These are phyloP conservation scores for Drosophila parvula DNA, from an alignment of 1,140 invertebrate species.

Conservation along the genomic window DNA sequence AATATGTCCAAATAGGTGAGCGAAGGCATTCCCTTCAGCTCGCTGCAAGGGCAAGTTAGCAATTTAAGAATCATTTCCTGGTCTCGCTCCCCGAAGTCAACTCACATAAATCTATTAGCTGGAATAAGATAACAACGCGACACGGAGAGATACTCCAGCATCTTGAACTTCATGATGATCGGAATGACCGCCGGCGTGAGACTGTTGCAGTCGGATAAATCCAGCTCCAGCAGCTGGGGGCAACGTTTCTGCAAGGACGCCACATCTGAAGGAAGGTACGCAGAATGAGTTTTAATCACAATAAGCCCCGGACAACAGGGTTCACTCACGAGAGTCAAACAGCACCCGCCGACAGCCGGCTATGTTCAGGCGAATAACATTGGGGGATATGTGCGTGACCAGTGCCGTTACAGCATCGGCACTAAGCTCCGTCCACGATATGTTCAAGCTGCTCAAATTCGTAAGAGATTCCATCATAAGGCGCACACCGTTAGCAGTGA, in stretches of 20 bases:
- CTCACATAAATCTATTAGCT: slow-evolving; percentile 87
- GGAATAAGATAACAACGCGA: slow-evolving; percentile 93
- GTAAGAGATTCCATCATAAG: slow-evolving; percentile 87
- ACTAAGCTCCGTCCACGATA: slow-evolving; percentile 92
- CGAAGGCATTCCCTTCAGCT: slow-evolving; percentile 85
- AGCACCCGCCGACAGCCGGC: slow-evolving; percentile 91
- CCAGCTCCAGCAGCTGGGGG: slow-evolving; percentile 90
- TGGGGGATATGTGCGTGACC: slow-evolving; percentile 87
- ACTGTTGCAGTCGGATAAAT: slow-evolving; percentile 93
- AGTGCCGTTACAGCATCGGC: slow-evolving; percentile 87
- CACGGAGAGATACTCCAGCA: slow-evolving; percentile 92
- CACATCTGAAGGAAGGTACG: slow-evolving; percentile 86
- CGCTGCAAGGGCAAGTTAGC: slow-evolving; percentile 80
- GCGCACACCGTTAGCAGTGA: slow-evolving; percentile 87
- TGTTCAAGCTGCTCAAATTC: slow-evolving; percentile 89
- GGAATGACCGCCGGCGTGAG: slow-evolving; percentile 87
- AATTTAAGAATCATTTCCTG: neutral
- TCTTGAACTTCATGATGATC: slow-evolving; percentile 87
- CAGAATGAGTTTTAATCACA: neutral
- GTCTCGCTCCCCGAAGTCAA: slow-evolving; percentile 3
- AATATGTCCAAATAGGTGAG: slow-evolving; percentile 91
- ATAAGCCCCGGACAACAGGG: too few species aligned
- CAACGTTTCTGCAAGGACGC: slow-evolving; percentile 87
- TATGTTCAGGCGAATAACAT: slow-evolving; percentile 90
- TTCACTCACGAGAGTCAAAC: slow-evolving; percentile 89